A percentile compares a stretch with the other conserved stretches of the same genome.
Conservation (phyloP, 2,113 vertebrate genomes). For the Brachirus orientalis region DNA sequence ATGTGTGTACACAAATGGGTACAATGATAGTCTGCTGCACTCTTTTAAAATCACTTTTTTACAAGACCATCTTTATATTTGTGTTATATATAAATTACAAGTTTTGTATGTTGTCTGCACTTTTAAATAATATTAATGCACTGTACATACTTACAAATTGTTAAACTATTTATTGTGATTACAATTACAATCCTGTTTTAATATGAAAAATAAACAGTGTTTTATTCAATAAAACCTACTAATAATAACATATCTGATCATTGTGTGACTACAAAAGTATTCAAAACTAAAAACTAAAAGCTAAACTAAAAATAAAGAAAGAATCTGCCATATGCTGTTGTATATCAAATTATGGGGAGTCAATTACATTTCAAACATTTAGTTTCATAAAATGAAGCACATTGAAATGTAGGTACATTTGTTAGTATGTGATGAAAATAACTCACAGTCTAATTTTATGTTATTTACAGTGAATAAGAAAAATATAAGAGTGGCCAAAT, state of each 20-base stretch:
- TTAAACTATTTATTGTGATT: neutral
- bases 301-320: too few relatives aligned
- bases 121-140: neutral
- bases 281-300: neutral
- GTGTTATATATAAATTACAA: neutral
- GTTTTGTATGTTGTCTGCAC: neutral
- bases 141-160: slow-evolving; percentile 6
- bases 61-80: neutral
- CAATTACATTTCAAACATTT: too few relatives aligned
- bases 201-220: too few relatives aligned
- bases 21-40: neutral
- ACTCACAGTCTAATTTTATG: too few relatives aligned
- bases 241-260: neutral
- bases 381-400: too few relatives aligned
- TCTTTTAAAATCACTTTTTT: neutral
- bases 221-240: neutral
- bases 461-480: too few relatives aligned
- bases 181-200: neutral
- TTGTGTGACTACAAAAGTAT: neutral
- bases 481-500: too few relatives aligned
- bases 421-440: too few relatives aligned
- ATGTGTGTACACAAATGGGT: slow-evolving; percentile 8
- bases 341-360: too few relatives aligned
- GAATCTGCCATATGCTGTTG: too few relatives aligned
- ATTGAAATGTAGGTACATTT: too few relatives aligned